Base-by-base conservation (phyloP, 2,113 vertebrate species). In the Limanda limanda region DNA sequence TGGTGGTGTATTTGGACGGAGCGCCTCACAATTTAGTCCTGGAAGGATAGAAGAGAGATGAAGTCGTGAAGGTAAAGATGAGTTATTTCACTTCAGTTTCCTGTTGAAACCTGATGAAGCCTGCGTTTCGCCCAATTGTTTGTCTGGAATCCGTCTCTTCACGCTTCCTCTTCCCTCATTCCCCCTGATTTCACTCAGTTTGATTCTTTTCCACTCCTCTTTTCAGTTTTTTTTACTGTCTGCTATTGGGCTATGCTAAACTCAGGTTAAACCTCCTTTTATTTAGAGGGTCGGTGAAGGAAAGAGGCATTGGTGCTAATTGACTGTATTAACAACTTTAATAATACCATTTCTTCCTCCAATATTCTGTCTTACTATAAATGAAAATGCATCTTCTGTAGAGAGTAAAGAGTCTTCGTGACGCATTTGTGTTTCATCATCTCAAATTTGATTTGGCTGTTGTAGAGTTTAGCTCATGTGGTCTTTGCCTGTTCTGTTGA, bases 1-100 rank as follows among this genome's bases (percentile, higher is more conserved):
- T 98, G 94, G 95, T 97, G 81, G 96, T 98, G 25, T 98, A 97
- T 78, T 93, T 96, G 51, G 95, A 96, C 59, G 91, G 94, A 25
- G 82, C 90, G 4, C 89, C 95, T 27, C 91, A 95, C 17, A 89
- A 86, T 48, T 69, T 88, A 1, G 81, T 92, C n/a, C 80, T 92
- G 70, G 92, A 92, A 61, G 85, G 86, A 18, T 88, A 82, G 74
- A 58, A 7, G 15, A 56, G 35, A 71, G 15, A 27, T 37, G 3
- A 31, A 23, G 13, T 47, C 1, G 56, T 48, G 10, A 25, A 69
- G 37, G 23, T 40, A 15, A 21, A 14, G 40, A 42, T 60, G 66
- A 6, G 20, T 40, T 40, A 4, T 71, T 31, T 54, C 1, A 23
- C 68, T 72, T 77, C 20, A 21, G 14, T 57, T 70, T 51, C 47